Conservation (phyloP, 2,888 invertebrate species). For the Acholoe squamosa region DNA sequence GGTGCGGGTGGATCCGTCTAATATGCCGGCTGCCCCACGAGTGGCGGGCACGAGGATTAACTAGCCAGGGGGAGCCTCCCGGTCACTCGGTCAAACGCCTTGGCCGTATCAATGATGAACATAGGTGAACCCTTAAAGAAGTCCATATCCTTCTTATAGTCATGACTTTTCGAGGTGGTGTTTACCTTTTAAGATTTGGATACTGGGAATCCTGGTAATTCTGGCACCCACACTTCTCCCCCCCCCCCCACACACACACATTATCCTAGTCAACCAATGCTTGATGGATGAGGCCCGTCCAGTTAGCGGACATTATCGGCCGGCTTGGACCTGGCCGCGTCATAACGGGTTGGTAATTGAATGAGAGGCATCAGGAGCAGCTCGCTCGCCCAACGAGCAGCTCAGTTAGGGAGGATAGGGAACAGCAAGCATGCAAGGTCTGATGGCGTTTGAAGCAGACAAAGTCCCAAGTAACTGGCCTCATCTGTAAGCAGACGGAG, state of each 20-base stretch:
- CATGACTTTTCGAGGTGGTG: no score
- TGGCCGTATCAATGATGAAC: conserved; percentile 46
- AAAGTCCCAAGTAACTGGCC: conserved; percentile 36
- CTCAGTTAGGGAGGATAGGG: background rate
- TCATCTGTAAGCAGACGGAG: conserved; percentile 48
- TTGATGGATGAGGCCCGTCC: conserved; percentile 32
- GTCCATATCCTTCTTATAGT: background rate
- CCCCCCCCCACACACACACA: background rate
- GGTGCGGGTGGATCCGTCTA: conserved; percentile 52
- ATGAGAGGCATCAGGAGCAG: conserved; percentile 34
- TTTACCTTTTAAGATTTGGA: no score
- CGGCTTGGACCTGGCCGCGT: background rate
- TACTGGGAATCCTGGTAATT: no score
- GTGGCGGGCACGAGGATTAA: conserved; percentile 26
- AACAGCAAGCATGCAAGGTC: background rate
- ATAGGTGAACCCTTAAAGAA: background rate
- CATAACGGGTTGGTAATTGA: conserved; percentile 47
- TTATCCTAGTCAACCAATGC: background rate
- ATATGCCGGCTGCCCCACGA: conserved; percentile 10
- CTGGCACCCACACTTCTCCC: background rate
- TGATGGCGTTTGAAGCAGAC: background rate
- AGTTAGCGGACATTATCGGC: conserved; percentile 43
- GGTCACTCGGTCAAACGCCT: conserved; percentile 58
- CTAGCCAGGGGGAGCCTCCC: background rate
- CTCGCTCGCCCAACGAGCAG: background rate